phyloP scores from a whole-genome alignment of 1,140 invertebrate genomes.

The Megalopta genalis region DNA sequence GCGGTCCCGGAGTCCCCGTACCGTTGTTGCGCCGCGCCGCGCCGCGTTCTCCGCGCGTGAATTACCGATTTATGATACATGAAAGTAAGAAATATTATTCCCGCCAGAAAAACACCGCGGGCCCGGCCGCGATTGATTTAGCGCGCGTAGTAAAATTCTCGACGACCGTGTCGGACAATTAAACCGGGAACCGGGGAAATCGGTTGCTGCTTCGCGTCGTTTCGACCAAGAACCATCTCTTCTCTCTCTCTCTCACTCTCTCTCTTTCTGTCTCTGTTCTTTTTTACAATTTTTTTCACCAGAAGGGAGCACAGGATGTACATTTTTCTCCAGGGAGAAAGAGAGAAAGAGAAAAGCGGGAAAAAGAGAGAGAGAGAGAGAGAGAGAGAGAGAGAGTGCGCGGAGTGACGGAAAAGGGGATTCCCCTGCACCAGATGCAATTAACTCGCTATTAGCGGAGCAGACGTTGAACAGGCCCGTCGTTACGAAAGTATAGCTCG shows the following conservation, averaged over 20 bases:
- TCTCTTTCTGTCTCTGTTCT: no score
- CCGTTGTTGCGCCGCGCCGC: no score
- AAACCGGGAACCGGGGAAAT: background rate
- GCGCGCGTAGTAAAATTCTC: background rate
- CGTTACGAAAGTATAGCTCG: constrained; percentile 63
- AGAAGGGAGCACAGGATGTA: constrained; percentile 4
- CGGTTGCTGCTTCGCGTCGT: background rate
- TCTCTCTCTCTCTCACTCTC: no score
- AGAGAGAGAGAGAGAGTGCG: constrained; percentile 32
- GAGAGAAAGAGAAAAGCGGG: no score
- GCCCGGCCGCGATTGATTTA: background rate
- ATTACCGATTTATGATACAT: constrained; percentile 39
- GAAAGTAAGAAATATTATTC: constrained; percentile 14
- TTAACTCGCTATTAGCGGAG: constrained; percentile 70
- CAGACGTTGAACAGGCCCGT: constrained; percentile 66
- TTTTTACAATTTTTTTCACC: background rate
- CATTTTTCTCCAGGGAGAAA: constrained; percentile 23
- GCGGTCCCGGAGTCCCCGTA: no score
- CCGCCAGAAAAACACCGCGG: background rate
- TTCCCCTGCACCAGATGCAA: constrained; percentile 67
- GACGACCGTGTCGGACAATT: background rate
- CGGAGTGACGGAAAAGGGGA: constrained; percentile 67
- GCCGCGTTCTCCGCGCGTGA: background rate
- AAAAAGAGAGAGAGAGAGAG: no score
- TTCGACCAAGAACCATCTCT: background rate